Percentiles rank a stretch among this genome's conserved stretches.
Evolutionary conservation across 2,888 invertebrate genomes (phyloP).

Genomic region (Conistra vaccinii): DNA sequence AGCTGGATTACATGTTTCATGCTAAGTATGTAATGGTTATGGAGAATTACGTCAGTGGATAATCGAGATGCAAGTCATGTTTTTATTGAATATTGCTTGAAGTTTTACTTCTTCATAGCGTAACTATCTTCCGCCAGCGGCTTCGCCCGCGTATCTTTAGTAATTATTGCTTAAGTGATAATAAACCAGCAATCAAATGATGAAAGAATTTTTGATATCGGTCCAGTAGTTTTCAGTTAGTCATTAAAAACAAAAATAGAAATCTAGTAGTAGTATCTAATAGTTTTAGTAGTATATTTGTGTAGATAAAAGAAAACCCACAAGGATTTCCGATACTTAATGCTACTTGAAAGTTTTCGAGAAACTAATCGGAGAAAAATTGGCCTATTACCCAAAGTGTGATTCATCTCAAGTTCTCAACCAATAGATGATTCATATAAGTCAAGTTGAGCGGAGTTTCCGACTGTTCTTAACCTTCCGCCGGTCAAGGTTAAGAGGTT

Average conservation of each 20-base stretch:
- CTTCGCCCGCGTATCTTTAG: no score
- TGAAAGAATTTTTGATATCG: no score
- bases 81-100: constrained; percentile 13
- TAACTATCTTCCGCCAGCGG: no score
- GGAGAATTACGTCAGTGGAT: constrained; percentile 27
- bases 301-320: neutral
- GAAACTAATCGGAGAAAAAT: constrained; percentile 13
- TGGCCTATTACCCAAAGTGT: neutral
- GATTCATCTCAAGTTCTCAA: constrained; percentile 24
- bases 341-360: neutral
- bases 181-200: no score
- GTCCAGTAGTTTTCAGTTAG: no score
- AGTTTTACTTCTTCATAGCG: neutral
- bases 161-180: no score
- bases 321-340: neutral
- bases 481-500: constrained; percentile 53
- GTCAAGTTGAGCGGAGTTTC: constrained; percentile 25
- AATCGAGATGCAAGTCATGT: constrained; percentile 18
- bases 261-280: no score
- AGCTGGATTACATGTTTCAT: constrained; percentile 12
- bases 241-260: no score
- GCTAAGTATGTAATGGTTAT: constrained; percentile 26
- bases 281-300: no score
- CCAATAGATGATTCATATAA: constrained; percentile 38
- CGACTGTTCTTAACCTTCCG: constrained; percentile 24